A percentile compares a stretch with the other conserved stretches of the same genome.
These are phyloP conservation scores for Asbolus verrucosus DNA, from an alignment of 1,140 invertebrate genomes.

Conservation along the genomic window DNA sequence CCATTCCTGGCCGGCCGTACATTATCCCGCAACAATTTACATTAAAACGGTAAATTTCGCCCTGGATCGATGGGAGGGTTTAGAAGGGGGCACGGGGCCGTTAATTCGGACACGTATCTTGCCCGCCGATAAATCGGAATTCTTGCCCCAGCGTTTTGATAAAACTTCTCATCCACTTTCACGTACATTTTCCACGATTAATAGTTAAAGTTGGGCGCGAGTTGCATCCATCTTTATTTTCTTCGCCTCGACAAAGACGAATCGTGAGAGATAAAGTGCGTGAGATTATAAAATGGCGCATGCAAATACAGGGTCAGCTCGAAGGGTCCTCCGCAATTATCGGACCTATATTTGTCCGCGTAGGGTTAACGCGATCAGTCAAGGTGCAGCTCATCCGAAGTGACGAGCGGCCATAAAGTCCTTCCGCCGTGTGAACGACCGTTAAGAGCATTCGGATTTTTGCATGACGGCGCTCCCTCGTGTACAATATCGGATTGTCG, in stretches of 20 bases:
- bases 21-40: constrained; percentile 41
- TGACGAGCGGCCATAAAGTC: constrained; percentile 23
- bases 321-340: constrained; percentile 26
- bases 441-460: constrained; percentile 5
- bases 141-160: constrained; percentile 36
- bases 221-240: constrained; percentile 37
- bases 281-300: constrained; percentile 40
- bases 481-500: constrained; percentile 34
- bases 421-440: too few relatives aligned
- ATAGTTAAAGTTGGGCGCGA: constrained; percentile 40
- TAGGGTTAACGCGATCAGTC: constrained; percentile 26
- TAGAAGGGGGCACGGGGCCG: constrained; percentile 10
- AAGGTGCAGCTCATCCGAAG: constrained; percentile 27
- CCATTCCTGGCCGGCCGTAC: constrained; percentile 32
- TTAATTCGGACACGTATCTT: constrained; percentile 39
- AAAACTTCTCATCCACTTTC: constrained; percentile 44
- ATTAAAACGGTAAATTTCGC: constrained; percentile 41
- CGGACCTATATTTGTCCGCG: constrained; percentile 24
- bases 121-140: constrained; percentile 37
- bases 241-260: constrained; percentile 40
- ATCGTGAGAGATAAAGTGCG: constrained; percentile 40
- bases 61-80: constrained; percentile 35
- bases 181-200: constrained; percentile 41
- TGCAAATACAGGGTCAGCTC: constrained; percentile 33
- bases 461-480: constrained; percentile 17